These are phyloP conservation scores for Andrena minutula DNA, from an alignment of 2,888 invertebrate genomes.

Conservation along the genomic window DNA sequence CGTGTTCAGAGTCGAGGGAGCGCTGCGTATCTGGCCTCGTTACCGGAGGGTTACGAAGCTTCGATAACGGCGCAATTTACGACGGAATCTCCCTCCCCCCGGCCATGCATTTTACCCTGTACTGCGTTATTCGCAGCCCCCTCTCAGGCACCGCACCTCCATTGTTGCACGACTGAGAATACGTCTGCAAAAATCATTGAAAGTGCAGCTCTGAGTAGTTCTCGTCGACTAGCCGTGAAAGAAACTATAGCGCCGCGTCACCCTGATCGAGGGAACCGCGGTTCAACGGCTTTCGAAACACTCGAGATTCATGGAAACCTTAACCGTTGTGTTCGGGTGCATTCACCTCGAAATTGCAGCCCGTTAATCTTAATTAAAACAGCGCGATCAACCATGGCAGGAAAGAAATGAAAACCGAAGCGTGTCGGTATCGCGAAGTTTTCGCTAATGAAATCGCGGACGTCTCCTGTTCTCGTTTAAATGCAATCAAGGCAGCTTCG, in stretches of 20 bases:
- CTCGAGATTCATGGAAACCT: not conserved
- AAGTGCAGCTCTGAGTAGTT: slow-evolving; percentile 6
- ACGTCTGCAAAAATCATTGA: slow-evolving; percentile 10
- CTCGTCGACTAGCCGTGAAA: not conserved
- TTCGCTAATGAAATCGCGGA: not conserved
- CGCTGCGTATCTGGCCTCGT: slow-evolving; percentile 68
- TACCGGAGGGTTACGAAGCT: slow-evolving; percentile 64
- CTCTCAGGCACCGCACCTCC: not conserved
- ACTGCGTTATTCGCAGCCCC: slow-evolving; percentile 11
- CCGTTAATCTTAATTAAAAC: not conserved
- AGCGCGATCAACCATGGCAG: not conserved
- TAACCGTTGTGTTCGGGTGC: not conserved
- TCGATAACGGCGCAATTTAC: slow-evolving; percentile 78
- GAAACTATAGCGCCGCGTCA: not conserved
- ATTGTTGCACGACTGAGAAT: slow-evolving; percentile 22
- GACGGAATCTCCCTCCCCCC: slow-evolving; percentile 50
- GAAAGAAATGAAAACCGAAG: not conserved
- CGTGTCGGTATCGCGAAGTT: not conserved
- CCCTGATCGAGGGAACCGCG: not conserved
- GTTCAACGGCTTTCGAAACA: not conserved
- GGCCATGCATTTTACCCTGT: slow-evolving; percentile 39
- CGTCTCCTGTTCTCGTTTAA: not conserved
- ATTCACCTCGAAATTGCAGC: not conserved
- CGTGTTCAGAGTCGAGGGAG: slow-evolving; percentile 31
- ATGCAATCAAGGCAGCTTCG: not conserved